phyloP scores from a whole-genome alignment of 2,888 invertebrate genomes.

The Lochmaea capreae region DNA sequence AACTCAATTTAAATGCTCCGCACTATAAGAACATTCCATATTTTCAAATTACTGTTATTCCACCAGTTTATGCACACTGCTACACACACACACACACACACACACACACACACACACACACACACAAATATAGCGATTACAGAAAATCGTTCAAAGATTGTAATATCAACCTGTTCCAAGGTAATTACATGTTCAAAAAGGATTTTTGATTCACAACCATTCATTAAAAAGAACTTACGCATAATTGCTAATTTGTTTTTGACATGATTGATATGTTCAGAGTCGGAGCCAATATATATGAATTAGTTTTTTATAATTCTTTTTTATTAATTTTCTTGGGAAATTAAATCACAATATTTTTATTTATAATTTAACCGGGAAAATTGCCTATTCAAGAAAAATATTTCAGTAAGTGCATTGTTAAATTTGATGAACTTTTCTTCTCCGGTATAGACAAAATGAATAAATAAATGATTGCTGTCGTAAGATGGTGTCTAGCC shows the following conservation, averaged over 20 bases:
- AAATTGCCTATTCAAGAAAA: too few relatives aligned
- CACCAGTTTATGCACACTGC: not conserved
- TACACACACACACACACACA: not conserved
- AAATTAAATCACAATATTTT: too few relatives aligned
- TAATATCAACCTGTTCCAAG: constrained; percentile 1
- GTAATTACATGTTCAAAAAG: not conserved
- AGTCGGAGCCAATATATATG: too few relatives aligned
- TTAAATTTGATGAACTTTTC: too few relatives aligned
- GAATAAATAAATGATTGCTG: not conserved
- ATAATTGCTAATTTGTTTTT: not conserved
- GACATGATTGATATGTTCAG: not conserved
- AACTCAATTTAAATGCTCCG: too few relatives aligned
- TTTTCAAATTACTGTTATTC: not conserved
- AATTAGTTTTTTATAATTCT: too few relatives aligned
- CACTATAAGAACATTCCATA: too few relatives aligned
- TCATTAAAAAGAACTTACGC: not conserved
- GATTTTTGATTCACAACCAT: not conserved
- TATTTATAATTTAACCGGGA: too few relatives aligned
- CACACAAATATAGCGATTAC: not conserved
- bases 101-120: too few relatives aligned
- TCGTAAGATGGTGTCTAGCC: not conserved
- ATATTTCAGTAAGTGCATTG: not conserved
- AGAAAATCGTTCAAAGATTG: not conserved
- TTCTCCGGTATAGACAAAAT: not conserved
- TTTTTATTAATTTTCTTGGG: too few relatives aligned